A percentile compares a stretch with the other conserved stretches of the same genome.
Conservation (phyloP, 2,113 vertebrate species). For the Emydura subglobosa region DNA sequence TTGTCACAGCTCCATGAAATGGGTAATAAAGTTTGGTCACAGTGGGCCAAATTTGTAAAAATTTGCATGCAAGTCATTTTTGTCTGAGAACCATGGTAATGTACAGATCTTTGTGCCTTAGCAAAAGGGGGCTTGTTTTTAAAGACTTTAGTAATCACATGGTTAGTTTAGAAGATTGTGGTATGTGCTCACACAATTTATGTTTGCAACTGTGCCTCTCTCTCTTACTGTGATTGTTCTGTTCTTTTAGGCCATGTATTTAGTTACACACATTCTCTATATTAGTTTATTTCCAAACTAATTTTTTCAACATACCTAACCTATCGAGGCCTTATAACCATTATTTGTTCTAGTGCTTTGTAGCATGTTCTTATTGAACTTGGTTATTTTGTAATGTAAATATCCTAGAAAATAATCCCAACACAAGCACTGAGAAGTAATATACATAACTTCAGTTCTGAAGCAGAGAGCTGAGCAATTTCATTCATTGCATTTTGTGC, state of each 20-base stretch:
- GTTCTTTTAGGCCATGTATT: neutral
- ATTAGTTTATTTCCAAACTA: conserved; percentile 6
- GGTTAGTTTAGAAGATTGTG: neutral
- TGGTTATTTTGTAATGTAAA: conserved; percentile 2
- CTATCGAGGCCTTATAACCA: neutral
- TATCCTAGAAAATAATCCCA: neutral
- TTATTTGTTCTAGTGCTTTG: neutral
- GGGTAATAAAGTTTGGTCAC: conserved; percentile 80
- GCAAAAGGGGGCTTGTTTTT: neutral
- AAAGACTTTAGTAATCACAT: neutral
- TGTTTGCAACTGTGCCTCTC: neutral
- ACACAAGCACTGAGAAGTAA: neutral
- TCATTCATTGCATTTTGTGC: neutral
- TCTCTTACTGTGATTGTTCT: neutral
- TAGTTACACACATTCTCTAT: neutral
- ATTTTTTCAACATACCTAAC: neutral
- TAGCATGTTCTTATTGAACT: neutral
- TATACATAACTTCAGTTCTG: neutral
- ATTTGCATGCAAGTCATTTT: conserved; percentile 42
- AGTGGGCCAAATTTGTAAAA: conserved; percentile 66
- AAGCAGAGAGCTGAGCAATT: conserved; percentile 33
- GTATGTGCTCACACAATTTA: neutral
- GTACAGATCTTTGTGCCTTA: neutral
- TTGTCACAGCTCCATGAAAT: conserved; percentile 76
- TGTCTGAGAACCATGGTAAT: neutral